A percentile compares a stretch with the other conserved stretches of the same genome.
Conservation (phyloP, 2,113 vertebrate genomes). For the Sceloporus tristichus region DNA sequence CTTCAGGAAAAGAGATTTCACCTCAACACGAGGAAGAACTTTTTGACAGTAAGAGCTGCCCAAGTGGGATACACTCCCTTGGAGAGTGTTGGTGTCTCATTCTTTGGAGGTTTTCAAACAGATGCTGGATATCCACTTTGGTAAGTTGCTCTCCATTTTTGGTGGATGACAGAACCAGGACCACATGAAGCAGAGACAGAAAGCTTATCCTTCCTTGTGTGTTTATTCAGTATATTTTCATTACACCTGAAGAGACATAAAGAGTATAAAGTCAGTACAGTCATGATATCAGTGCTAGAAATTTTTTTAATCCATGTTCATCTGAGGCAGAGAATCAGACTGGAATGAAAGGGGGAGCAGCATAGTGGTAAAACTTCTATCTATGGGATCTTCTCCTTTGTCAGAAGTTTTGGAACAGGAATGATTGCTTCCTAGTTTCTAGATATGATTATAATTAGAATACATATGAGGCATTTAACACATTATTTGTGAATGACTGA, state of each 20-base stretch:
- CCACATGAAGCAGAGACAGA: not conserved
- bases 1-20: no score
- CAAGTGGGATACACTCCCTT: no score
- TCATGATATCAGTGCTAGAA: not conserved
- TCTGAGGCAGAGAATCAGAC: not conserved
- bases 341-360: not conserved
- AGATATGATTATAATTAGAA: conserved; percentile 10
- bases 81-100: no score
- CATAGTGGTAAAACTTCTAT: not conserved
- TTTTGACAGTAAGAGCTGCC: no score
- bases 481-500: conserved; percentile 9
- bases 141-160: not conserved
- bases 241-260: not conserved
- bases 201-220: not conserved
- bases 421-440: conserved; percentile 22
- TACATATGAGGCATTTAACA: conserved; percentile 36
- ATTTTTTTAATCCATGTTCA: not conserved
- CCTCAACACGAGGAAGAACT: no score
- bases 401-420: not conserved
- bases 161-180: not conserved
- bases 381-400: not conserved
- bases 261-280: not conserved
- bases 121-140: no score
- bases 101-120: no score
- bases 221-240: not conserved